phyloP scores from a whole-genome alignment of 2,797 vertebrate species.

The Mionectes olivaceus region DNA sequence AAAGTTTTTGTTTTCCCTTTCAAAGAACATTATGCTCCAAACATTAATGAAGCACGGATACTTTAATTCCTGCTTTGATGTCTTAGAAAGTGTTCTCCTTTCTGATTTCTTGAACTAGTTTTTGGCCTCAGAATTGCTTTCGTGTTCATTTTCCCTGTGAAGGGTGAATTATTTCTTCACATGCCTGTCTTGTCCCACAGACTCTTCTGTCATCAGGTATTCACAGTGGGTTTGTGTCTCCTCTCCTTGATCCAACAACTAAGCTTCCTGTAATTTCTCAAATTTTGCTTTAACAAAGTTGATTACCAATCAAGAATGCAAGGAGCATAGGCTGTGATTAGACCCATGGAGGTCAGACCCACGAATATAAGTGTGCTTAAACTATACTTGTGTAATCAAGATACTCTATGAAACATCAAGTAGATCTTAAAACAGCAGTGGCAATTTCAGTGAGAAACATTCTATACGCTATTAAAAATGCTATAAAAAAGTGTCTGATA shows the following conservation, averaged over 20 bases:
- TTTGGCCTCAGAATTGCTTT: background rate
- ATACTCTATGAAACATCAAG: background rate
- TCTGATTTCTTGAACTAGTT: background rate
- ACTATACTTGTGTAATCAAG: slow-evolving; percentile 28
- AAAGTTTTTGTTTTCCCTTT: background rate
- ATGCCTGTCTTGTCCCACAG: background rate
- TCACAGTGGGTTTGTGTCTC: background rate
- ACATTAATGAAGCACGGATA: background rate
- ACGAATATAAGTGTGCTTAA: slow-evolving; percentile 1
- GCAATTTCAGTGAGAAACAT: background rate
- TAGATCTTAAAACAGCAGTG: background rate
- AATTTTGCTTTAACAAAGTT: background rate
- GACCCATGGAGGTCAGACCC: background rate
- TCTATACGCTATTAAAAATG: background rate
- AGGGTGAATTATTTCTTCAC: background rate
- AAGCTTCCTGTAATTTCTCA: slow-evolving; percentile 47
- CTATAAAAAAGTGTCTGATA: background rate
- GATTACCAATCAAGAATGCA: slow-evolving; percentile 41
- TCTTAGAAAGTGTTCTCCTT: background rate
- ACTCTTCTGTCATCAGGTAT: background rate
- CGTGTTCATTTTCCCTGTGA: background rate
- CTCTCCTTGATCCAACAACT: background rate
- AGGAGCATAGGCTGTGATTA: slow-evolving; percentile 4
- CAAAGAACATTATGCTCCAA: background rate
- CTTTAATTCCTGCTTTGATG: background rate